A percentile compares a stretch with the other conserved stretches of the same genome.
phyloP scores from a whole-genome alignment of 2,888 invertebrate species.

The Tethea ocularis region DNA sequence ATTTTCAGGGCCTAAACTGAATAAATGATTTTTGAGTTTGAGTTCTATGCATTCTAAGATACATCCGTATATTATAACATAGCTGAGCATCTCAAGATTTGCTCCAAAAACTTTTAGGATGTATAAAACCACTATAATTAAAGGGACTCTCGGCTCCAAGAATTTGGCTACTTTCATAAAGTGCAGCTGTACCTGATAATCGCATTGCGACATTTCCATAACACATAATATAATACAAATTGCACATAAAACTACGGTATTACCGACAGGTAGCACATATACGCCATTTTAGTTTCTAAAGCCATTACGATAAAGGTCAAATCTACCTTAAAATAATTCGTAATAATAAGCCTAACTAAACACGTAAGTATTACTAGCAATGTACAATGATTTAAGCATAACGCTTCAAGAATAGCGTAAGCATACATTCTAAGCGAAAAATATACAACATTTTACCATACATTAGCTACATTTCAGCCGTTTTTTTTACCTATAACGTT shows the following conservation, averaged over 20 bases:
- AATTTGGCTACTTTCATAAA: no score
- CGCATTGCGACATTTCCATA: background rate
- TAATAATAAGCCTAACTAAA: constrained; percentile 11
- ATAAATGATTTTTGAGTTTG: no score
- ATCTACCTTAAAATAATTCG: constrained; percentile 9
- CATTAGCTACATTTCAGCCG: constrained; percentile 29
- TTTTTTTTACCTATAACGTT: constrained; percentile 44
- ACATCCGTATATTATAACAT: no score
- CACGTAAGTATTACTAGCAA: constrained; percentile 3
- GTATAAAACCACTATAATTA: no score
- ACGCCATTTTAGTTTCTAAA: background rate
- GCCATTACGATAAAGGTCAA: background rate
- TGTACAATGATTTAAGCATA: constrained; percentile 7
- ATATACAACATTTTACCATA: constrained; percentile 26
- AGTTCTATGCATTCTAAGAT: no score
- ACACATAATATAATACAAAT: background rate
- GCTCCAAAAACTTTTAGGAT: no score
- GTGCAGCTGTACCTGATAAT: background rate
- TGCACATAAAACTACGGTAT: background rate
- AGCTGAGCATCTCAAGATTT: no score
- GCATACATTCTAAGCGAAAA: constrained; percentile 26
- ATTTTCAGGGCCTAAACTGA: no score
- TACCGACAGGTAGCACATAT: constrained; percentile 6
- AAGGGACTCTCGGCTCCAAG: no score
- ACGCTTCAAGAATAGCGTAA: constrained; percentile 10